Conservation (phyloP, 2,113 vertebrate genomes). For the Lasiurus cinereus region DNA sequence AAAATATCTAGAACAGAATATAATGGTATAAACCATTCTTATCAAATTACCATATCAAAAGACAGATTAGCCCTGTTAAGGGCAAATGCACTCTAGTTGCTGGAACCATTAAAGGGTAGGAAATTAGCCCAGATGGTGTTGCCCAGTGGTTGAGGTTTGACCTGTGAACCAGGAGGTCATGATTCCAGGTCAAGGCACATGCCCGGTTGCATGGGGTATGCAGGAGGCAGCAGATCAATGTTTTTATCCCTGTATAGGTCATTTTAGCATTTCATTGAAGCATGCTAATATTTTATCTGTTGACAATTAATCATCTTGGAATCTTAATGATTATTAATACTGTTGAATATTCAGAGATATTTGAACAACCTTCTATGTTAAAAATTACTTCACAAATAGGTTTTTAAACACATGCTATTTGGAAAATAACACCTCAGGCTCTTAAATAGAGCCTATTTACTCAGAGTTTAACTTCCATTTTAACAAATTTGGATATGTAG, state of each 20-base stretch:
- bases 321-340: conserved; percentile 6
- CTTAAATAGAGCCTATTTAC: background rate
- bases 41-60: conserved; percentile 51
- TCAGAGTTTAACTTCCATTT: conserved; percentile 32
- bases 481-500: background rate
- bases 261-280: conserved; percentile 1
- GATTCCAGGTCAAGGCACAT: too few relatives aligned
- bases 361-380: background rate
- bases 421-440: background rate
- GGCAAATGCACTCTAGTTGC: background rate
- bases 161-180: too few relatives aligned
- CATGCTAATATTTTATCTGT: background rate
- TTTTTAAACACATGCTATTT: conserved; percentile 36
- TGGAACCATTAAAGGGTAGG: conserved; percentile 11
- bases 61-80: conserved; percentile 16
- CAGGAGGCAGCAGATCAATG: too few relatives aligned
- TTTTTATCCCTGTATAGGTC: background rate
- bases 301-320: background rate
- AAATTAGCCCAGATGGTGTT: background rate
- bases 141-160: too few relatives aligned
- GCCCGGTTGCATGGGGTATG: too few relatives aligned
- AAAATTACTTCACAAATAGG: conserved; percentile 5
- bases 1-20: conserved; percentile 55
- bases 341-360: background rate
- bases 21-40: conserved; percentile 47